Percentiles rank a stretch among this genome's conserved stretches.
Evolutionary conservation across 2,797 vertebrate genomes (phyloP).

Genomic region (Tarsius wallacei): DNA sequence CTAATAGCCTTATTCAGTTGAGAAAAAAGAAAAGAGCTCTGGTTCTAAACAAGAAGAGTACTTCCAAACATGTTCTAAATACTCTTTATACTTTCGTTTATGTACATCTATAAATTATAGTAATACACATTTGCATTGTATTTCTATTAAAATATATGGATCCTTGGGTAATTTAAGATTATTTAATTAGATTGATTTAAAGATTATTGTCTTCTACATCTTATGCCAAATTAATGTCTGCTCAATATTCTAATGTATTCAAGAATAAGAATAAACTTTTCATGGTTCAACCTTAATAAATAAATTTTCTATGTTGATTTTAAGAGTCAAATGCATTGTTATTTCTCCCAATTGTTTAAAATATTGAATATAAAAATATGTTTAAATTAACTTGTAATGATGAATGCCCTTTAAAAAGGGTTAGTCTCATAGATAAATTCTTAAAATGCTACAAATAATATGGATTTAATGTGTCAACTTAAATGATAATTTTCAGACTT

Average conservation of each 20-base stretch:
- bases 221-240: not conserved
- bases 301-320: not conserved
- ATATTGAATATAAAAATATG: not conserved
- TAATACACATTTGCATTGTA: not conserved
- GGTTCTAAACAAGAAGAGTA: not conserved
- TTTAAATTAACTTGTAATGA: not conserved
- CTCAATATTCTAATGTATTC: not conserved
- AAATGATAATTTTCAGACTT: not conserved
- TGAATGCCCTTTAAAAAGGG: not conserved
- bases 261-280: not conserved
- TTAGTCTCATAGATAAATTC: not conserved
- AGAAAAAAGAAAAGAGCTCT: not conserved
- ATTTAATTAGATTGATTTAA: not conserved
- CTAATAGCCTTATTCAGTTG: not conserved
- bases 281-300: not conserved
- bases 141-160: not conserved
- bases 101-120: not conserved
- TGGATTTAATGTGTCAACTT: not conserved
- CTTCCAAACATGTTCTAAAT: not conserved
- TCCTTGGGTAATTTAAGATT: not conserved
- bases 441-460: not conserved
- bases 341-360: not conserved
- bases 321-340: not conserved
- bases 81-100: not conserved
- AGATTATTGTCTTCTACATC: not conserved